phyloP scores from a whole-genome alignment of 2,888 invertebrate species.

The Laothoe populi region DNA sequence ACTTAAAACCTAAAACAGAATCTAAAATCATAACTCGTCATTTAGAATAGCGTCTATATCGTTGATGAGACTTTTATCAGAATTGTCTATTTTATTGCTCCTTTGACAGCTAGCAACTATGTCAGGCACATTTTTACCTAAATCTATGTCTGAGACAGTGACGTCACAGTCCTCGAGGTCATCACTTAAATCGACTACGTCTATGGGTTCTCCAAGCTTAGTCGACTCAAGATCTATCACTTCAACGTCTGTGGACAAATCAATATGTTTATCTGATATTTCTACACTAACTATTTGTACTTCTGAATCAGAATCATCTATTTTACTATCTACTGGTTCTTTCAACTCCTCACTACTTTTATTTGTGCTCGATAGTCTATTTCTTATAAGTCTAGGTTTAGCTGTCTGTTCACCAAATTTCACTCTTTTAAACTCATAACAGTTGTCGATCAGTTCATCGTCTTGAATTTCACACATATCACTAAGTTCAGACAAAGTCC shows the following conservation, averaged over 20 bases:
- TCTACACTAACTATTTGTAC: conserved; percentile 73
- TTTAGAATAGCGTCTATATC: conserved; percentile 64
- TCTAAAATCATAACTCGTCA: conserved; percentile 64
- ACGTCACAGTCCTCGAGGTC: conserved; percentile 63
- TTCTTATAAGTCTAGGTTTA: conserved; percentile 71
- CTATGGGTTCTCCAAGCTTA: conserved; percentile 58
- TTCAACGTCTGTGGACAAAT: conserved; percentile 59
- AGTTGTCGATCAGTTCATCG: conserved; percentile 71
- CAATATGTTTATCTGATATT: conserved; percentile 49
- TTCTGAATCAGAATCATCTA: conserved; percentile 71
- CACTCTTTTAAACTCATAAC: conserved; percentile 73
- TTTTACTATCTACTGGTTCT: conserved; percentile 50
- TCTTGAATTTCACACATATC: conserved; percentile 67
- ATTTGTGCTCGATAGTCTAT: conserved; percentile 54
- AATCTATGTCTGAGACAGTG: conserved; percentile 55
- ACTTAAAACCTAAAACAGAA: conserved; percentile 25
- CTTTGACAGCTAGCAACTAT: conserved; percentile 76
- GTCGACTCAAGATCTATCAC: conserved; percentile 65
- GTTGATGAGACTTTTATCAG: conserved; percentile 54
- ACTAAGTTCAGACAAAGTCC: conserved; percentile 70
- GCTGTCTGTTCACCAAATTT: conserved; percentile 62
- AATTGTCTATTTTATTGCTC: conserved; percentile 47
- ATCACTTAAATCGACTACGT: conserved; percentile 72
- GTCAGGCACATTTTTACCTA: conserved; percentile 73
- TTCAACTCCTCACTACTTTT: conserved; percentile 47